Evolutionary conservation across 2,888 invertebrate genomes (phyloP).

Genomic region (Eremobia ochroleuca): DNA sequence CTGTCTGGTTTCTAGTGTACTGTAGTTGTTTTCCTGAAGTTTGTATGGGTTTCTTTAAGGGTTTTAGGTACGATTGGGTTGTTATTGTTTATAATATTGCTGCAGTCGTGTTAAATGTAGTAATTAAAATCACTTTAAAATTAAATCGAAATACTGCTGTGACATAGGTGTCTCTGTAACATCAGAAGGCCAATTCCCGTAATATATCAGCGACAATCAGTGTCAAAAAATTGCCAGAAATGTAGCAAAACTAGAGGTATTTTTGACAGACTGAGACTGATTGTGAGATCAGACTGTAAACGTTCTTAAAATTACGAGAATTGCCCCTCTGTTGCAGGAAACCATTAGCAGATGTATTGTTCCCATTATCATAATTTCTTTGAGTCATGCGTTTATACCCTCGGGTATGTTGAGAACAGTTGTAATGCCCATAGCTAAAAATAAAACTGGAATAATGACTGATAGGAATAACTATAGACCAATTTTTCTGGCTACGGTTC

Average conservation of each 20-base stretch:
- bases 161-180: background rate
- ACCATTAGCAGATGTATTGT: background rate
- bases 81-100: background rate
- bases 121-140: background rate
- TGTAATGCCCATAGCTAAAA: constrained; percentile 6
- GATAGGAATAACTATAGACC: background rate
- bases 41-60: constrained; percentile 16
- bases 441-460: background rate
- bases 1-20: constrained; percentile 22
- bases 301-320: background rate
- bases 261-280: background rate
- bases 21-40: background rate
- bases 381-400: background rate
- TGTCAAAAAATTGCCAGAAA: background rate
- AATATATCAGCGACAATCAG: background rate
- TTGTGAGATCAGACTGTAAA: background rate
- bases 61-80: background rate
- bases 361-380: background rate
- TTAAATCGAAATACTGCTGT: no score
- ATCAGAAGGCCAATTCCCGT: background rate
- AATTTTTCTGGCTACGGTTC: background rate
- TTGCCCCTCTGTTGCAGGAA: background rate
- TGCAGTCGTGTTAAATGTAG: background rate
- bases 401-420: background rate
- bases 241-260: background rate